These are phyloP conservation scores for Tragelaphus scriptus DNA, from an alignment of 2,113 vertebrate genomes.

Conservation along the genomic window DNA sequence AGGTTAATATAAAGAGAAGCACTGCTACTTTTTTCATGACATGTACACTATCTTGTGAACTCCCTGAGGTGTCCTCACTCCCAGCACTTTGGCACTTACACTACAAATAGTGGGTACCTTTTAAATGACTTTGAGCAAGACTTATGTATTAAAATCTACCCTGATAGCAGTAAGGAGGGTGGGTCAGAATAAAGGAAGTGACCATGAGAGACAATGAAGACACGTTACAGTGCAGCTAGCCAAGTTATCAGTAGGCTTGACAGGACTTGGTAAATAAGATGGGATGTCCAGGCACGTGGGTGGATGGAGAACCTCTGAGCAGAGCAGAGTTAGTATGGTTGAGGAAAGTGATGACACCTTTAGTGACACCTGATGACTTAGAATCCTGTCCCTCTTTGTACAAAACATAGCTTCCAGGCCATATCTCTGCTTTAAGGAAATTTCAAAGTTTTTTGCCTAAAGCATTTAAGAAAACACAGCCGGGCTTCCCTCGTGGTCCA, in stretches of 20 bases:
- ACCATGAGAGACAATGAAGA: neutral
- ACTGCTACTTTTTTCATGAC: neutral
- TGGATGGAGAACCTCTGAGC: neutral
- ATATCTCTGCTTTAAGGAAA: neutral
- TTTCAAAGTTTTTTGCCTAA: neutral
- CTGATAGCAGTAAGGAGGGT: neutral
- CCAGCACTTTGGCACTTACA: neutral
- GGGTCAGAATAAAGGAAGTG: neutral
- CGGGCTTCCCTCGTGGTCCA: neutral
- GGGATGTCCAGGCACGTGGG: neutral
- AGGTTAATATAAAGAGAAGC: neutral
- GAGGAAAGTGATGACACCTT: neutral
- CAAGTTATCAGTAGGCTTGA: neutral
- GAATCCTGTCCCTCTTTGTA: neutral
- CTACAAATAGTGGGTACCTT: neutral
- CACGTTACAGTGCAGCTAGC: neutral
- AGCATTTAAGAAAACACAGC: conserved; percentile 9
- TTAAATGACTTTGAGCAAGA: neutral
- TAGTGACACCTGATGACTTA: neutral
- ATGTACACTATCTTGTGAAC: neutral
- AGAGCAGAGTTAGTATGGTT: neutral
- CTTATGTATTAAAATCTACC: neutral
- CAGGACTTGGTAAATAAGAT: neutral
- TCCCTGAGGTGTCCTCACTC: neutral
- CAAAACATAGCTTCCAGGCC: neutral